A percentile compares a stretch with the other conserved stretches of the same genome.
Conservation (phyloP, 2,888 invertebrate genomes). For the Oscheius sp. region DNA sequence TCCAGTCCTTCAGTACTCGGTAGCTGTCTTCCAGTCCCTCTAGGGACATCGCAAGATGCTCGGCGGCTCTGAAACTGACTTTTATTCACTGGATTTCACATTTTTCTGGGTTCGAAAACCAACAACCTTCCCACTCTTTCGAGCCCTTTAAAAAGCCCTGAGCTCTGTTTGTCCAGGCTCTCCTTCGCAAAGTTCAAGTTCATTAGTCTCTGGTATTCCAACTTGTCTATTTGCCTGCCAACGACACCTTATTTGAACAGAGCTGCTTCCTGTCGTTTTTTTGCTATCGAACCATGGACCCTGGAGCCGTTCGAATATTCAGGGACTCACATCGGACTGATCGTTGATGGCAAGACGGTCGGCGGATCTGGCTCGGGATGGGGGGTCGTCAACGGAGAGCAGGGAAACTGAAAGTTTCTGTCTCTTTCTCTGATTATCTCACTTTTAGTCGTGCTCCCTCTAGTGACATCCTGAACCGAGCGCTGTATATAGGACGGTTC, state of each 20-base stretch:
- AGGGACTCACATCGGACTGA: slow-evolving; percentile 21
- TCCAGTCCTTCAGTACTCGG: slow-evolving; percentile 60
- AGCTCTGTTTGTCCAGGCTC: neutral
- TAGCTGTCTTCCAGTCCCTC: slow-evolving; percentile 56
- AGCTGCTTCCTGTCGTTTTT: neutral
- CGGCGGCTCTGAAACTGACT: slow-evolving; percentile 43
- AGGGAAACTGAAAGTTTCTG: slow-evolving; percentile 35
- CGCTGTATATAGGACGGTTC: slow-evolving; percentile 37
- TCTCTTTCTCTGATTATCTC: neutral
- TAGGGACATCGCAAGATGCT: slow-evolving; percentile 57
- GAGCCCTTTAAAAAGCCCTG: too few relatives aligned
- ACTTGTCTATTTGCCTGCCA: too few relatives aligned
- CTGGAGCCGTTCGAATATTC: too few relatives aligned
- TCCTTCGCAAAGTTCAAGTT: neutral
- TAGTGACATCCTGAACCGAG: slow-evolving; percentile 18
- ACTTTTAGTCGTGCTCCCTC: slow-evolving; percentile 20
- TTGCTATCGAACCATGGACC: too few relatives aligned
- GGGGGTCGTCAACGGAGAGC: slow-evolving; percentile 51
- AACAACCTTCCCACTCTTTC: too few relatives aligned
- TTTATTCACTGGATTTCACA: neutral
- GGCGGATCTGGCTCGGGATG: slow-evolving; percentile 52
- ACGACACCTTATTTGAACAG: neutral
- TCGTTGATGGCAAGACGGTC: slow-evolving; percentile 39
- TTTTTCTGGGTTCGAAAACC: neutral
- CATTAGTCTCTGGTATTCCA: too few relatives aligned